Percentiles rank a stretch among this genome's conserved stretches.
Conservation (phyloP, 2,888 invertebrate species). For the Polydesmus complanatus region DNA sequence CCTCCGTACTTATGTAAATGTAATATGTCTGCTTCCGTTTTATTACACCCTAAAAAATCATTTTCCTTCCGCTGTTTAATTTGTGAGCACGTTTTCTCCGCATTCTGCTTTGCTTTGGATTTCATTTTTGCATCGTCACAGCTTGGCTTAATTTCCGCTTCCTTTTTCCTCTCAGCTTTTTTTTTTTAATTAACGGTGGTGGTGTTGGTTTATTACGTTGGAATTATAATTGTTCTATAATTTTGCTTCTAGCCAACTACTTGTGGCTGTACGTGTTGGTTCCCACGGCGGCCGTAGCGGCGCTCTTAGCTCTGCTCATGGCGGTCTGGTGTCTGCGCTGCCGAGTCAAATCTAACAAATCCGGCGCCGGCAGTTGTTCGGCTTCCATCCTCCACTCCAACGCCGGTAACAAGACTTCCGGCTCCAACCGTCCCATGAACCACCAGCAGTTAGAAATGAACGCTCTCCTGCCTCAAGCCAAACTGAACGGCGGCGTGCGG, state of each 20-base stretch:
- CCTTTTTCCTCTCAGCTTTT: too few species aligned
- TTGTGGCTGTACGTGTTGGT: constrained; percentile 67
- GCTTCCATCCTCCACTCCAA: not conserved
- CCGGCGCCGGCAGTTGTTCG: constrained; percentile 27
- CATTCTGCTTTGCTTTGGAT: too few species aligned
- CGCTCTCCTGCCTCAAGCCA: constrained; percentile 44
- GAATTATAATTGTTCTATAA: too few species aligned
- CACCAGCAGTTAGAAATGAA: constrained; percentile 59
- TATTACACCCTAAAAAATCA: too few species aligned
- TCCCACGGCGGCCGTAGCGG: constrained; percentile 31
- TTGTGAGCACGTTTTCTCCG: too few species aligned
- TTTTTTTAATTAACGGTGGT: too few species aligned
- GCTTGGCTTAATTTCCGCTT: too few species aligned
- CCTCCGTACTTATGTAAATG: too few species aligned
- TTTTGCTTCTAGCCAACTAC: constrained; percentile 55
- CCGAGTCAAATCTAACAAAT: constrained; percentile 48
- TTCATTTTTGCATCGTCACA: too few species aligned
- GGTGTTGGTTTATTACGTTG: too few species aligned
- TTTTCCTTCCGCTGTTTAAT: too few species aligned
- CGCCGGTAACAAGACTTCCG: constrained; percentile 3
- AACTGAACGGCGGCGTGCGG: constrained; percentile 35
- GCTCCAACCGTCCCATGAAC: constrained; percentile 17
- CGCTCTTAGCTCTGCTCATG: constrained; percentile 22
- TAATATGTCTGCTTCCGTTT: too few species aligned
- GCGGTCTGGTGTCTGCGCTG: constrained; percentile 22